These are phyloP conservation scores for Pelecanoides urinatrix DNA, from an alignment of 2,113 vertebrate genomes.

Conservation along the genomic window DNA sequence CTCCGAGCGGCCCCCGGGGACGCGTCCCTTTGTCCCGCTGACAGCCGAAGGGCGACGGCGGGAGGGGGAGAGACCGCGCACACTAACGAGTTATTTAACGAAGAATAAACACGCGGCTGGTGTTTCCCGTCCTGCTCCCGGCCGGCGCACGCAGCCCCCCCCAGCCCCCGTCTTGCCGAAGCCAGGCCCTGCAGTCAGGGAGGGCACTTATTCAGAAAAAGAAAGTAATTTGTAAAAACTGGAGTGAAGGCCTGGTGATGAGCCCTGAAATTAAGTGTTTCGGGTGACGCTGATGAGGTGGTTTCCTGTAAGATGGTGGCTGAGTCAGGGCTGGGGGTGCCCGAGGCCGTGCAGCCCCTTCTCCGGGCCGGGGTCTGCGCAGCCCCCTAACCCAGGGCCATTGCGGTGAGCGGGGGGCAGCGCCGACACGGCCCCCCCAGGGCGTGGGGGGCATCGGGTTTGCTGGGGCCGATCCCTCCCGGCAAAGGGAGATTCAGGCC, in stretches of 20 bases:
- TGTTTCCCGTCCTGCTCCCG: neutral
- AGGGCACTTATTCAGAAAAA: neutral
- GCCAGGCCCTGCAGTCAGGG: neutral
- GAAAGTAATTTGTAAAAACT: conserved; percentile 4
- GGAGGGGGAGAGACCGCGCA: neutral
- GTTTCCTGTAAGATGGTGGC: neutral
- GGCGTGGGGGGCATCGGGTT: accelerated
- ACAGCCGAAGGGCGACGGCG: neutral
- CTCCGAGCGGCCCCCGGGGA: neutral
- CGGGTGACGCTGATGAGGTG: neutral
- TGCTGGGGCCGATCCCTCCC: neutral
- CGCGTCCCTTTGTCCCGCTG: conserved; percentile 1
- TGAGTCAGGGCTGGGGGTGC: neutral
- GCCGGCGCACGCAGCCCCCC: neutral
- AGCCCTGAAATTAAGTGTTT: neutral
- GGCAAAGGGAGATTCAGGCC: neutral
- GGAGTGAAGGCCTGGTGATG: neutral
- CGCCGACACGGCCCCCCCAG: accelerated
- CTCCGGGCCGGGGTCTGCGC: neutral
- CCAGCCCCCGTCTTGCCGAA: neutral
- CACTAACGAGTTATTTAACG: neutral
- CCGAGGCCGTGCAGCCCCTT: neutral
- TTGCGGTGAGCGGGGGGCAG: neutral
- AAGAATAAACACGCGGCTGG: neutral
- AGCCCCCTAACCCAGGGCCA: neutral